A percentile compares a stretch with the other conserved stretches of the same genome.
phyloP scores from a whole-genome alignment of 2,888 invertebrate genomes.

The Yponomeuta cagnagella region DNA sequence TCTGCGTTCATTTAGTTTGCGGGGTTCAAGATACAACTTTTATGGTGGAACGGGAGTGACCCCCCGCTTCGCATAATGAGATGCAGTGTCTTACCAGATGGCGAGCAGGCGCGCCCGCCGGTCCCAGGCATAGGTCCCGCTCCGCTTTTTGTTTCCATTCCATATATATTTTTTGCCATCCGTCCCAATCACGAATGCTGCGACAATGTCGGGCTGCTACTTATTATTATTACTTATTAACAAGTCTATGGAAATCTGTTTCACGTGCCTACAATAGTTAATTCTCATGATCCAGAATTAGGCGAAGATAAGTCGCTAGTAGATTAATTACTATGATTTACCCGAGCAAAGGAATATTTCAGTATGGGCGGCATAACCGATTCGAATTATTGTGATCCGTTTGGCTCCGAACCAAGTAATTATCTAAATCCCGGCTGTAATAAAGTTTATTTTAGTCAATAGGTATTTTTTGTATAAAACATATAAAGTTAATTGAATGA shows the following conservation, averaged over 20 bases:
- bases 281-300: not conserved
- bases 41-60: not conserved
- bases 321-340: no score
- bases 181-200: slow-evolving; percentile 30
- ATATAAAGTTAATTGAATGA: no score
- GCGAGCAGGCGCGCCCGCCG: slow-evolving; percentile 63
- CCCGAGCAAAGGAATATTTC: no score
- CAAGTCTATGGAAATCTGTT: not conserved
- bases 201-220: slow-evolving; percentile 33
- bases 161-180: slow-evolving; percentile 36
- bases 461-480: no score
- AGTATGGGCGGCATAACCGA: not conserved
- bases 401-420: not conserved
- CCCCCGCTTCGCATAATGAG: slow-evolving; percentile 51
- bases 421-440: not conserved
- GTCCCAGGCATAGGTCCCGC: not conserved
- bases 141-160: slow-evolving; percentile 54
- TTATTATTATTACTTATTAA: slow-evolving; percentile 5
- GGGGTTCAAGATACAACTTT: not conserved
- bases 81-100: slow-evolving; percentile 70
- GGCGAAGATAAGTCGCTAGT: no score
- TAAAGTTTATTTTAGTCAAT: not conserved
- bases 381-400: not conserved
- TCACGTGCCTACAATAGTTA: not conserved
- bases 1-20: not conserved